phyloP scores from a whole-genome alignment of 2,113 vertebrate species.

The Marmota monax region DNA sequence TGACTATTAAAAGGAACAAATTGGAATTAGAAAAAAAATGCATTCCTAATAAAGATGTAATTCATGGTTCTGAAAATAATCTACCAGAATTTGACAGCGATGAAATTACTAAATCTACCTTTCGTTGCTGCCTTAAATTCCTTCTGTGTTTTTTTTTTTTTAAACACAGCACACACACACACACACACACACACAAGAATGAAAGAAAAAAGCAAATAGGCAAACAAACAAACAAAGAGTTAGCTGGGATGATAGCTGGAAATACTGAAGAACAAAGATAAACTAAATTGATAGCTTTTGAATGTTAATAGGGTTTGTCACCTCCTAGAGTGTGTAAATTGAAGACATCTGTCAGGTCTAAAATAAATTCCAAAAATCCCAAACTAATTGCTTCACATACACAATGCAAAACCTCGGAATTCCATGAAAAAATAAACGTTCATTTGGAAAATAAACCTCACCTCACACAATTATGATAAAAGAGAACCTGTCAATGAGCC shows the following conservation, averaged over 20 bases:
- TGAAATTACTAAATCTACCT: conserved; percentile 25
- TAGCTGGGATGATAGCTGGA: conserved; percentile 43
- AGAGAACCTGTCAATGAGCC: conserved; percentile 76
- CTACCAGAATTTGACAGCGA: neutral
- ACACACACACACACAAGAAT: neutral
- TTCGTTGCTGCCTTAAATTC: conserved; percentile 4
- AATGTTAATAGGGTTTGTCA: conserved; percentile 84
- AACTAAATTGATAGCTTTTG: conserved; percentile 82
- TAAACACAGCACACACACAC: neutral
- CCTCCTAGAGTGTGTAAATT: conserved; percentile 82
- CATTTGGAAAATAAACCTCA: conserved; percentile 82
- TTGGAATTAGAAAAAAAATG: neutral
- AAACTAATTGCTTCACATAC: conserved; percentile 83
- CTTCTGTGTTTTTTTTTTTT: neutral
- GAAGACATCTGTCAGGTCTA: conserved; percentile 82
- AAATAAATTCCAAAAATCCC: conserved; percentile 83
- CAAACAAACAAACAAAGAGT: conserved; percentile 27
- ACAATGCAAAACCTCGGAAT: conserved; percentile 82
- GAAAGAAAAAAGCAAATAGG: neutral
- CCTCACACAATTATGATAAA: conserved; percentile 77
- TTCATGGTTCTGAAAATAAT: neutral
- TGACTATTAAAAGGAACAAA: neutral
- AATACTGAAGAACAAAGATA: conserved; percentile 78
- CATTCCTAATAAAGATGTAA: neutral
- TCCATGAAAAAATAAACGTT: conserved; percentile 81